These are phyloP conservation scores for Microchrysa polita DNA, from an alignment of 2,888 invertebrate species.

Conservation along the genomic window DNA sequence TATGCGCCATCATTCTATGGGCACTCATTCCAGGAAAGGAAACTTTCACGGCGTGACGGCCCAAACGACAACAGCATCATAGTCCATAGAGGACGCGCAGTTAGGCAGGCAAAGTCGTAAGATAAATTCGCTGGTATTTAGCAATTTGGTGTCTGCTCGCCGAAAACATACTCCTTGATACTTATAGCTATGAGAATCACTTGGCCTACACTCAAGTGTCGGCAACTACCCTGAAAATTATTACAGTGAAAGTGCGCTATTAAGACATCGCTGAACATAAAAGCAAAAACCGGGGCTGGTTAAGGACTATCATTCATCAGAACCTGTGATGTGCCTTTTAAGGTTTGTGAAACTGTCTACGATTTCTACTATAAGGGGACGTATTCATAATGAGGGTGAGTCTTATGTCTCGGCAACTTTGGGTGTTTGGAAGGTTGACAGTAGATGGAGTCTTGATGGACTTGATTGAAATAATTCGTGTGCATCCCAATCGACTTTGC, in stretches of 20 bases:
- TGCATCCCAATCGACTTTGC: not conserved
- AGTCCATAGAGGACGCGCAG: too few species aligned
- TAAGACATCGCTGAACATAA: conserved; percentile 38
- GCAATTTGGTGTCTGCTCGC: conserved; percentile 31
- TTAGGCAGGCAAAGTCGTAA: not conserved
- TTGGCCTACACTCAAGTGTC: conserved; percentile 17
- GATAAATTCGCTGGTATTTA: conserved; percentile 42
- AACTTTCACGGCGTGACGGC: conserved; percentile 18
- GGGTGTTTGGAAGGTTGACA: not conserved
- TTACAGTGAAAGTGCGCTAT: conserved; percentile 42
- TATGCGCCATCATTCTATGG: not conserved
- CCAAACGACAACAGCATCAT: not conserved
- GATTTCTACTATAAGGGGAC: conserved; percentile 17
- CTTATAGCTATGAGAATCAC: not conserved
- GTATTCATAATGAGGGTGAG: conserved; percentile 19
- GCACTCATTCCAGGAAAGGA: not conserved
- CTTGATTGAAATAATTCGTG: not conserved
- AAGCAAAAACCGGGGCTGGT: conserved; percentile 30
- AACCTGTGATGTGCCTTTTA: conserved; percentile 33
- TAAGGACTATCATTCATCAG: conserved; percentile 43
- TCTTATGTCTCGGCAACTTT: not conserved
- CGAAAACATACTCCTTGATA: not conserved
- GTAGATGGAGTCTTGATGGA: not conserved
- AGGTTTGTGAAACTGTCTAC: conserved; percentile 1
- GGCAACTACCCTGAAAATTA: conserved; percentile 35